Evolutionary conservation across 2,888 invertebrate genomes (phyloP).

Genomic region (Scotopteryx bipunctaria): DNA sequence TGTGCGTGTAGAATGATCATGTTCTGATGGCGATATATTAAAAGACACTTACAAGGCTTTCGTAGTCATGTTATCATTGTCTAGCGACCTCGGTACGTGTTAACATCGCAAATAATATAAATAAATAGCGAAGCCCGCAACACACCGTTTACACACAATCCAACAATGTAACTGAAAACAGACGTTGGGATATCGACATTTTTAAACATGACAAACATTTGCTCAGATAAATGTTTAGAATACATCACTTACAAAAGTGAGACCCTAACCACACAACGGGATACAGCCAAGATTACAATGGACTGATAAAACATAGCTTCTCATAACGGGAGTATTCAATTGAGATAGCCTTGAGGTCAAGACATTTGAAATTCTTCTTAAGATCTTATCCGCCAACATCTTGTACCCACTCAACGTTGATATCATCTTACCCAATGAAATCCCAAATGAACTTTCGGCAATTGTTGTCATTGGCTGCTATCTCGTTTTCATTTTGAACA

Average conservation of each 20-base stretch:
- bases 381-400: slow-evolving; percentile 32
- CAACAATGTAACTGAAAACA: slow-evolving; percentile 56
- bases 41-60: slow-evolving; percentile 53
- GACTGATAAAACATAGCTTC: slow-evolving; percentile 33
- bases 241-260: slow-evolving; percentile 1
- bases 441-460: no score
- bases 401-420: slow-evolving; percentile 7
- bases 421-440: slow-evolving; percentile 12
- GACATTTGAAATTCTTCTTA: slow-evolving; percentile 36
- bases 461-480: background rate
- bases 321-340: slow-evolving; percentile 42
- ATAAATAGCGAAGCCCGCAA: slow-evolving; percentile 43
- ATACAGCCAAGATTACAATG: slow-evolving; percentile 22
- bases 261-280: slow-evolving; percentile 1
- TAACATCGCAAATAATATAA: slow-evolving; percentile 44
- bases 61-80: slow-evolving; percentile 51
- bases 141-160: slow-evolving; percentile 49
- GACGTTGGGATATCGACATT: slow-evolving; percentile 44
- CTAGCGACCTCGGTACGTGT: slow-evolving; percentile 36
- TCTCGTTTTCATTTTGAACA: background rate
- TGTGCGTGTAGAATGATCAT: slow-evolving; percentile 1
- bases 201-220: slow-evolving; percentile 33
- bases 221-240: slow-evolving; percentile 14
- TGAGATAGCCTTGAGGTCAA: slow-evolving; percentile 44
- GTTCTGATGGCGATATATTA: slow-evolving; percentile 12